Evolutionary conservation across 2,797 vertebrate genomes (phyloP).

Genomic region (Syngnathus acus): DNA sequence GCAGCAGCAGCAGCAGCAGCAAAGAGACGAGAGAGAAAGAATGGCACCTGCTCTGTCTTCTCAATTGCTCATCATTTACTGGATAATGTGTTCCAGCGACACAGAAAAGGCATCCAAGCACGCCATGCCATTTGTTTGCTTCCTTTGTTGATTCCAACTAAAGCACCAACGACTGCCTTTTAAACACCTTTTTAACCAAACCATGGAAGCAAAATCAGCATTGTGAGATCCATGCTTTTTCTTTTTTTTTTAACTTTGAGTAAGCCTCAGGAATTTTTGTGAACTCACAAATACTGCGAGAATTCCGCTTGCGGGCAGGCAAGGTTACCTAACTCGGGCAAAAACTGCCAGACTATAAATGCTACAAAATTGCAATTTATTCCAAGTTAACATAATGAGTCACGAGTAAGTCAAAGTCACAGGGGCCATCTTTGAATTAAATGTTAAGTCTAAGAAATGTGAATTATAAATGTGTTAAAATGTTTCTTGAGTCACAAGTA

Average conservation of each 20-base stretch:
- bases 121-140: too few relatives aligned
- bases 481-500: slow-evolving; percentile 64
- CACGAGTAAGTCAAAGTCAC: slow-evolving; percentile 51
- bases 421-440: slow-evolving; percentile 50
- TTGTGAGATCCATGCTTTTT: neutral
- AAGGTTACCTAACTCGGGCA: too few relatives aligned
- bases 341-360: neutral
- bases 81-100: neutral
- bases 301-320: too few relatives aligned
- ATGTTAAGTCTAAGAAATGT: slow-evolving; percentile 58
- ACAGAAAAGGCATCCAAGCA: too few relatives aligned
- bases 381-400: slow-evolving; percentile 51
- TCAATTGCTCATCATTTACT: neutral
- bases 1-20: too few relatives aligned
- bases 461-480: slow-evolving; percentile 72
- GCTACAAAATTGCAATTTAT: slow-evolving; percentile 10
- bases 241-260: neutral
- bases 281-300: too few relatives aligned
- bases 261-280: neutral
- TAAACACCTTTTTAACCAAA: too few relatives aligned
- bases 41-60: too few relatives aligned
- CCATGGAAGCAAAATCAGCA: neutral
- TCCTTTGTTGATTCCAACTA: too few relatives aligned
- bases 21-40: too few relatives aligned
- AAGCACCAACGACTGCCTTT: too few relatives aligned